These are phyloP conservation scores for Tenebrosternarchus preto DNA, from an alignment of 2,113 vertebrate species.

Conservation along the genomic window DNA sequence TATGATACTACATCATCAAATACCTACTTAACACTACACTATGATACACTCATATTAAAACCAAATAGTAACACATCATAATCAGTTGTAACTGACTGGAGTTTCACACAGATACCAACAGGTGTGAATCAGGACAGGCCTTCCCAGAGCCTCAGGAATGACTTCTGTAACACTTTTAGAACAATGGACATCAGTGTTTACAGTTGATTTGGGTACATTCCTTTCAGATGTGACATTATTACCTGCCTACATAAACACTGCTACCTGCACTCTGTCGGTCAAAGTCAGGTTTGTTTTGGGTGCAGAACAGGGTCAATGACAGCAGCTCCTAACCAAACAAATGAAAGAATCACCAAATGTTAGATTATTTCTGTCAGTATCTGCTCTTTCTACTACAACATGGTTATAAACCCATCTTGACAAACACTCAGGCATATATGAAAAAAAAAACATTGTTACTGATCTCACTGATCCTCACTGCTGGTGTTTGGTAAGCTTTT, in stretches of 20 bases:
- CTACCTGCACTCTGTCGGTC: too few relatives aligned
- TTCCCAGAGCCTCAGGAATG: too few relatives aligned
- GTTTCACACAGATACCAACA: too few relatives aligned
- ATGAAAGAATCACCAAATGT: not conserved
- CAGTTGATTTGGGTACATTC: too few relatives aligned
- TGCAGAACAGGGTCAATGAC: not conserved
- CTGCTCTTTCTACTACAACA: not conserved
- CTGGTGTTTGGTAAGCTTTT: not conserved
- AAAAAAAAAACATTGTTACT: not conserved
- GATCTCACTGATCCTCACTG: not conserved
- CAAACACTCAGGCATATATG: not conserved
- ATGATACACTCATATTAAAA: too few relatives aligned
- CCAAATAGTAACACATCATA: too few relatives aligned
- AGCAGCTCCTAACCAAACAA: not conserved
- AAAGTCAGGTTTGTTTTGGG: conserved; percentile 10
- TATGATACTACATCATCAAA: too few relatives aligned
- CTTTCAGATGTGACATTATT: not conserved
- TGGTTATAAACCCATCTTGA: not conserved
- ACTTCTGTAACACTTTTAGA: too few relatives aligned
- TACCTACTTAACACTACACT: too few relatives aligned
- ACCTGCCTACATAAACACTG: not conserved
- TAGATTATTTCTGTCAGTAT: not conserved
- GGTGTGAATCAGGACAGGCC: too few relatives aligned
- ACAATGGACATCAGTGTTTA: too few relatives aligned
- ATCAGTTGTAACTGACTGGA: too few relatives aligned